phyloP scores from a whole-genome alignment of 2,113 vertebrate species.

The Egretta garzetta region DNA sequence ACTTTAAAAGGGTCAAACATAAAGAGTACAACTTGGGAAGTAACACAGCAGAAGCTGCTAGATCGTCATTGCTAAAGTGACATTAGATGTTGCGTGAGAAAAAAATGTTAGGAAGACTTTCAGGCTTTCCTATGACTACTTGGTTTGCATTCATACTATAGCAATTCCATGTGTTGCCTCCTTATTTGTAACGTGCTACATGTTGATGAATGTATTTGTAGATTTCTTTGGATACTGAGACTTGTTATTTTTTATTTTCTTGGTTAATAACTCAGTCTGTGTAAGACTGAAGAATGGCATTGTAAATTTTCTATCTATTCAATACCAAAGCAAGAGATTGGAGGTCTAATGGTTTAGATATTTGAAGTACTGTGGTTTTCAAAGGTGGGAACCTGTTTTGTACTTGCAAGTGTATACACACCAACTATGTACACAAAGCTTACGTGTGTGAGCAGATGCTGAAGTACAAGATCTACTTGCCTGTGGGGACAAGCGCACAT shows the following conservation, averaged over 20 bases:
- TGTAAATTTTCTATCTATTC: conserved; percentile 26
- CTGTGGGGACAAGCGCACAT: background rate
- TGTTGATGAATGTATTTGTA: conserved; percentile 9
- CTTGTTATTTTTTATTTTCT: background rate
- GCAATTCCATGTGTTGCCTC: background rate
- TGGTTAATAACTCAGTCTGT: background rate
- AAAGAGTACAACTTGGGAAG: background rate
- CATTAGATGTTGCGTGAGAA: background rate
- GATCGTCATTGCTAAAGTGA: background rate
- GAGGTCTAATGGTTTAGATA: background rate
- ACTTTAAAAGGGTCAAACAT: no score
- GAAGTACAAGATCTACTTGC: background rate
- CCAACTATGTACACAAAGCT: background rate
- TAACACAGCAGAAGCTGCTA: background rate
- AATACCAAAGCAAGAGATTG: conserved; percentile 58
- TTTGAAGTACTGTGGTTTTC: background rate
- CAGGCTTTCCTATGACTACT: background rate
- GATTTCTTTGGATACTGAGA: background rate
- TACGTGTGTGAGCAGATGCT: background rate
- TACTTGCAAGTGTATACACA: background rate
- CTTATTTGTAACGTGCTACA: background rate
- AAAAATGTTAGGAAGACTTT: background rate
- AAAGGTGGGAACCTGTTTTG: conserved; percentile 2
- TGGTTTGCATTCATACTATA: background rate
- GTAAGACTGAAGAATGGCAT: background rate